Evolutionary conservation across 2,113 vertebrate species (phyloP), one percentile per base, ranked within the genome.

Genomic region (Rhinolophus sinicus): DNA sequence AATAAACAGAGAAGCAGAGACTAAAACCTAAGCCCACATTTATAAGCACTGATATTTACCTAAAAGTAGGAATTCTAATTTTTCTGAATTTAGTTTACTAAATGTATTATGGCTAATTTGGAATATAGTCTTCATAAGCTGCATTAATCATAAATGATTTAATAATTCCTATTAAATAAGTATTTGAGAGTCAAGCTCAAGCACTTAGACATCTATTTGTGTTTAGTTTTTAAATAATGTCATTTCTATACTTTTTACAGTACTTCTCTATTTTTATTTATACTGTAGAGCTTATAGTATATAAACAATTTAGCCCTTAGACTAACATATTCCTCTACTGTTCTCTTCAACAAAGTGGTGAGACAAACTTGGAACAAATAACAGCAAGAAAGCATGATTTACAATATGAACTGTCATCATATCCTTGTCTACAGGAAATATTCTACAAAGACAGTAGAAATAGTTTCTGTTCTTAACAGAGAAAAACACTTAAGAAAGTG

Each of bases 11-110:
- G 26, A 60, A 82, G 62, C 18, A 60, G 33, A 18, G 28, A 86
- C 72, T 58, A 90, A 97, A 91, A 72, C 33, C 18, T 90, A 97
- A 92, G 22, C 6, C 82, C 30, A 73, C 58, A 22, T 88, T 87
- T 60, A 90, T 60, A 92, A 87, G 38, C 56, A 93, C 13, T 24
- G 13, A 24, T 67, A 86, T 35, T 86, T 60, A 82, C 19, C 19
- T 67, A 60, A 82, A 91, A 82, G 28, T 26, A 90, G 18, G 58
- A 86, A 83, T 90, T 84, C 44, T 75, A 60, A 78, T 58, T 94
- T 92, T 89, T 50, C 52, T 95, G n/a, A 94, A 82, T 77, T 82
- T 54, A 89, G 6, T 75, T 85, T 86, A 65, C 28, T 78, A 81
- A 75, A 85, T 44, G 22, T 38, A 87, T 78, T 90, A 77, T 18